These are phyloP conservation scores for Helleia helle DNA, from an alignment of 2,888 invertebrate species.

Conservation along the genomic window DNA sequence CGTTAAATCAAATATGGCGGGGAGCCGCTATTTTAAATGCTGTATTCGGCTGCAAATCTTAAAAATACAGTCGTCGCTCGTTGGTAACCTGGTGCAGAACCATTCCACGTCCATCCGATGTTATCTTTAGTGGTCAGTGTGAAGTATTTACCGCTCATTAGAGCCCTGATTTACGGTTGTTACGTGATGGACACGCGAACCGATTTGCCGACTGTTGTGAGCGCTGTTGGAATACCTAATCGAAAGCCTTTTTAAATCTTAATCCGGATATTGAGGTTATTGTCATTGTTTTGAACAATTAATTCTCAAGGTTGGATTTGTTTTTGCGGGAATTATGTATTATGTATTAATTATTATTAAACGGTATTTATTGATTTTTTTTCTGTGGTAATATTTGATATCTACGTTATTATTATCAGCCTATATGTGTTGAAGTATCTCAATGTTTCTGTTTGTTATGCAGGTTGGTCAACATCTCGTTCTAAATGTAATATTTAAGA, in stretches of 20 bases:
- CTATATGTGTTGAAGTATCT: too few species aligned
- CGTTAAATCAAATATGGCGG: not conserved
- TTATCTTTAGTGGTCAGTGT: conserved; percentile 21
- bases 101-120: conserved; percentile 12
- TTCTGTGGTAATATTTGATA: too few species aligned
- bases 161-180: conserved; percentile 40
- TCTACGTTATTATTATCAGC: too few species aligned
- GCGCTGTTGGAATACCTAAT: conserved; percentile 37
- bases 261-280: conserved; percentile 14
- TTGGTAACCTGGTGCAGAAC: not conserved
- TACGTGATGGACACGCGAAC: conserved; percentile 44
- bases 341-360: too few species aligned
- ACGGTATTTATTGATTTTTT: too few species aligned
- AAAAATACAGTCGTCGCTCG: conserved; percentile 4
- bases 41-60: not conserved
- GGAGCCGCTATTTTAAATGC: not conserved
- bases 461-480: too few species aligned
- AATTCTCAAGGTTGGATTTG: not conserved
- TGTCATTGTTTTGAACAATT: not conserved
- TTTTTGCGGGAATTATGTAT: too few species aligned
- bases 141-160: conserved; percentile 30
- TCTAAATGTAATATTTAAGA: too few species aligned
- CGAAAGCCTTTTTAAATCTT: conserved; percentile 12
- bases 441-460: too few species aligned
- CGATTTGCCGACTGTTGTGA: conserved; percentile 31